Base-by-base conservation (phyloP, 2,888 invertebrate genomes). In the Dichetophora obliterata region DNA sequence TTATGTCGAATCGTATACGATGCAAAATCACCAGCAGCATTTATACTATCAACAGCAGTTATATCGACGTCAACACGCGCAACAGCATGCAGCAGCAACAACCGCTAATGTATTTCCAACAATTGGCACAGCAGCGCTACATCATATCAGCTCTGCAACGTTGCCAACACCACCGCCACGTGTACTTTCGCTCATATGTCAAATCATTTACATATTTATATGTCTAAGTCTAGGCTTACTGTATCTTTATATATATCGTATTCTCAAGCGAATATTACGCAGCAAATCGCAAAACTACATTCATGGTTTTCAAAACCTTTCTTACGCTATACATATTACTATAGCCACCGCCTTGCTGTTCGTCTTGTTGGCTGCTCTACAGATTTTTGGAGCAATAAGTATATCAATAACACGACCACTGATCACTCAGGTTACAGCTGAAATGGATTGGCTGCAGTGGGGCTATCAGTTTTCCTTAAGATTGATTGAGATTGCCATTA, bases 401-500 rank as follows among this genome's bases (percentile, higher is more conserved):
- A 92, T 94, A 61, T 91, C 91, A 84, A 89, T 86, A 80, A 82
- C 84, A 3, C 85, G 88, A 3, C 84, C 85, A 0, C 63, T 86
- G n/a, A 84, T 85, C 19, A 72, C 89, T 86, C 80, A 90, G 89
- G 82, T 83, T 82, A 90, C 83, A 80, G 81, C 86, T 0, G 93
- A 94, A 83, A 93, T 93, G 83, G 93, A 94, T 79, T 98, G 98
- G 98, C 91, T 96, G 4, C 94, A 97, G 91, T 97, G 96, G 96
- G 94, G 95, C 24, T 97, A 95, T 90, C 96, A 97, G 86, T 94
- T 96, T 85, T 94, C 95, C 0, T 92, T 96, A 72, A 92, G 97
- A 34, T 91, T 96, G 6, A 92, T 96, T 73, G 98, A 98, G 89
- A 93, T 97, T 65, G 93, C 94, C n/a, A 95, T 97, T 84, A 95